Evolutionary conservation across 2,888 invertebrate species (phyloP).

Genomic region (Rosalia funebris): DNA sequence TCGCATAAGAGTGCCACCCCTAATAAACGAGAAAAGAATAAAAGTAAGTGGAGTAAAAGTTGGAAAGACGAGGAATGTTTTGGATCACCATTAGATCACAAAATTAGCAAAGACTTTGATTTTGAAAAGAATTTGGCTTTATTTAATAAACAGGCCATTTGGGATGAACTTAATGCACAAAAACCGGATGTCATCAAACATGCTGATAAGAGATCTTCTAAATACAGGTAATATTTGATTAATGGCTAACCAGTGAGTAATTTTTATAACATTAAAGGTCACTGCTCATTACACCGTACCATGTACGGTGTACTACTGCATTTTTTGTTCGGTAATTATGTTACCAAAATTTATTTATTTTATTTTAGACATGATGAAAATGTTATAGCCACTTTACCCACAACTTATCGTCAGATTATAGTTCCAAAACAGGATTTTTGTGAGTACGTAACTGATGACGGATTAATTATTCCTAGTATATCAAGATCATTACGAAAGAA

Average conservation of each 20-base stretch:
- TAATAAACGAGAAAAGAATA: constrained; percentile 66
- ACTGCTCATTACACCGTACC: too few species aligned
- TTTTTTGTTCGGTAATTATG: too few species aligned
- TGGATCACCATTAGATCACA: constrained; percentile 75
- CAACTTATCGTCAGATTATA: constrained; percentile 74
- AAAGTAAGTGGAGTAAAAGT: constrained; percentile 64
- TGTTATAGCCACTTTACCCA: constrained; percentile 74
- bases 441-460: constrained; percentile 84
- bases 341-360: too few species aligned
- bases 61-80: constrained; percentile 81
- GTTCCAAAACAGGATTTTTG: constrained; percentile 72
- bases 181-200: constrained; percentile 72
- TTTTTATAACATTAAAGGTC: too few species aligned
- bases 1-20: constrained; percentile 64
- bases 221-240: constrained; percentile 57
- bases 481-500: constrained; percentile 73
- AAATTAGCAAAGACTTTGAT: constrained; percentile 83
- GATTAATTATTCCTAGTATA: constrained; percentile 82
- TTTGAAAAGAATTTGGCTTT: constrained; percentile 93
- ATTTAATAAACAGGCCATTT: constrained; percentile 87
- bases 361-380: constrained; percentile 86
- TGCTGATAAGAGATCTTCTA: constrained; percentile 61
- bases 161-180: constrained; percentile 74
- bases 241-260: too few species aligned
- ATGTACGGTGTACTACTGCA: too few species aligned